Conservation (phyloP, 2,888 invertebrate species). For the Cyclophora albipunctata region DNA sequence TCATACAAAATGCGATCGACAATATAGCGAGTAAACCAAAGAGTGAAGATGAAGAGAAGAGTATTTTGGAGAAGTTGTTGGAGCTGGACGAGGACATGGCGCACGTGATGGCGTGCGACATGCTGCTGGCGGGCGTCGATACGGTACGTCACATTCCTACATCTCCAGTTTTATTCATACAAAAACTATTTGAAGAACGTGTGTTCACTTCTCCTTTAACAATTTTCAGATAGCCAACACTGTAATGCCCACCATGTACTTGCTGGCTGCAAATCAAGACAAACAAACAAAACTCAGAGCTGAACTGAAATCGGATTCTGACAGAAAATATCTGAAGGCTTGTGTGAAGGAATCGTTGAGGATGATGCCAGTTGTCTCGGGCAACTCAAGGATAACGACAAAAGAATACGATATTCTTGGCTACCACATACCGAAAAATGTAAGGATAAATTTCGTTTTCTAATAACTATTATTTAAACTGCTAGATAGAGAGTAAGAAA, state of each 20-base stretch:
- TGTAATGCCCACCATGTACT: constrained; percentile 71
- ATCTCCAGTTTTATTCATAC: too few relatives aligned
- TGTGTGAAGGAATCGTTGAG: constrained; percentile 83
- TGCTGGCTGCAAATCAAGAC: constrained; percentile 76
- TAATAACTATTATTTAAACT: not conserved
- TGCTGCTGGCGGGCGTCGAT: constrained; percentile 80
- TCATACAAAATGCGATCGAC: constrained; percentile 30
- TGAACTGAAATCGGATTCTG: constrained; percentile 57
- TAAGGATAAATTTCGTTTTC: constrained; percentile 32
- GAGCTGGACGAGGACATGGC: constrained; percentile 75
- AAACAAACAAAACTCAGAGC: constrained; percentile 77
- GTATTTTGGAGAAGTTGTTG: constrained; percentile 77
- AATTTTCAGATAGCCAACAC: constrained; percentile 70
- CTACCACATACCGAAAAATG: constrained; percentile 77
- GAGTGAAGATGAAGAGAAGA: constrained; percentile 43
- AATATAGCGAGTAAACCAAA: constrained; percentile 22
- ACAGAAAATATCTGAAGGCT: constrained; percentile 74
- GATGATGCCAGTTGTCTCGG: constrained; percentile 74
- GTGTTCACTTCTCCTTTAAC: too few relatives aligned
- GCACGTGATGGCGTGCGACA: constrained; percentile 78
- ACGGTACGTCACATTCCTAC: constrained; percentile 62
- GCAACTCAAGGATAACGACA: constrained; percentile 64
- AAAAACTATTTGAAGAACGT: too few relatives aligned
- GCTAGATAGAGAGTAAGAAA: not conserved
- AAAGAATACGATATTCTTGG: constrained; percentile 76